These are phyloP conservation scores for Drosophila varians DNA, from an alignment of 1,140 invertebrate genomes.

Conservation along the genomic window DNA sequence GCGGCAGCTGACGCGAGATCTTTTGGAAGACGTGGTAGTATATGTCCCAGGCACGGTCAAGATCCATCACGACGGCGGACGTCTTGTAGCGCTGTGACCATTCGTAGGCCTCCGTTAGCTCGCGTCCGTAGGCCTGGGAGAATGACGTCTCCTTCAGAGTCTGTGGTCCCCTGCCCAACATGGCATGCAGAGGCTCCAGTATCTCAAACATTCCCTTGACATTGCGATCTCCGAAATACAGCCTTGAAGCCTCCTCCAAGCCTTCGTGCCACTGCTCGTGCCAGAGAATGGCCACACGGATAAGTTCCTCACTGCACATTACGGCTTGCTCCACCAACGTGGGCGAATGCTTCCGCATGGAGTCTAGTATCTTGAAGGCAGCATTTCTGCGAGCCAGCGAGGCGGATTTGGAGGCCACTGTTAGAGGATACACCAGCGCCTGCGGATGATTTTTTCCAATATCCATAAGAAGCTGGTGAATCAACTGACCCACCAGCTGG, in stretches of 20 bases:
- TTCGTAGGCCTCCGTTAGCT: constrained; percentile 96
- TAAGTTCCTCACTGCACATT: constrained; percentile 98
- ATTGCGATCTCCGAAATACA: constrained; percentile 98
- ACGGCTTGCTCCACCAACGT: constrained; percentile 96
- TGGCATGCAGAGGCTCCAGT: constrained; percentile 96
- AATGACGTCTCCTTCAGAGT: constrained; percentile 99
- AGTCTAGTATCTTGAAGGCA: constrained; percentile 97
- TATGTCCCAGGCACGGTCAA: constrained; percentile 99
- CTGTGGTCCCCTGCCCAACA: constrained; percentile 96
- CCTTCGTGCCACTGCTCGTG: constrained; percentile 99
- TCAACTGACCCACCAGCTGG: constrained; percentile 93
- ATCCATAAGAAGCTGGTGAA: constrained; percentile 96
- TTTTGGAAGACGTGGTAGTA: constrained; percentile 99
- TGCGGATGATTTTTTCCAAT: constrained; percentile 96
- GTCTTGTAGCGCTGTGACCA: constrained; percentile 96
- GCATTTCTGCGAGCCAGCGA: constrained; percentile 93
- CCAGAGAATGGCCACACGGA: constrained; percentile 99
- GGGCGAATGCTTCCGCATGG: constrained; percentile 97
- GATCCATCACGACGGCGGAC: constrained; percentile 93
- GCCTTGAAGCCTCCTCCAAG: constrained; percentile 97
- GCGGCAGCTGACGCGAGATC: constrained; percentile 96
- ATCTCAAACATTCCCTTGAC: constrained; percentile 98
- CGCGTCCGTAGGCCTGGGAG: constrained; percentile 96
- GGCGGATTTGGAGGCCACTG: constrained; percentile 98
- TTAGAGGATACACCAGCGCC: constrained; percentile 98